Percentiles rank a stretch among this genome's conserved stretches.
Conservation (phyloP, 2,888 invertebrate species). For the Hirtodrosophila histrioides region DNA sequence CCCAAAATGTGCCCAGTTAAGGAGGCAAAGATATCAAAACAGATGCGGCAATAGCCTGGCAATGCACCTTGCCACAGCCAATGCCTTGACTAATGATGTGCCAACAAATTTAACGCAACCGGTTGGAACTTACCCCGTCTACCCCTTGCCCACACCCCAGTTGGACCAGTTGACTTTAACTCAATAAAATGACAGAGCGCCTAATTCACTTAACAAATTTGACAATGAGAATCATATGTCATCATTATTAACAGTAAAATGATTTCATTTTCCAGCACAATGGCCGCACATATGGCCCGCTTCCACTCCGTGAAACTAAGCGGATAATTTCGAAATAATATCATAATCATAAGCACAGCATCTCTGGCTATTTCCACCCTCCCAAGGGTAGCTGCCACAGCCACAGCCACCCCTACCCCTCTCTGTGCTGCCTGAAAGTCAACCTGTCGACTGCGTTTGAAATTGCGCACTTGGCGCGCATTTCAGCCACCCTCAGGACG, state of each 20-base stretch:
- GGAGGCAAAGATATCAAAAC: conserved; percentile 60
- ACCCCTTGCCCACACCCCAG: conserved; percentile 8
- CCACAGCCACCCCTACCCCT: background rate
- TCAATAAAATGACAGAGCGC: conserved; percentile 76
- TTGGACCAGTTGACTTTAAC: conserved; percentile 43
- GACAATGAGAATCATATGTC: conserved; percentile 84
- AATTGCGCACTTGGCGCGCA: conserved; percentile 71
- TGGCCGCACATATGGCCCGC: conserved; percentile 80
- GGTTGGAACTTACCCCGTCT: conserved; percentile 44
- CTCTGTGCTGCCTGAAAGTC: conserved; percentile 61
- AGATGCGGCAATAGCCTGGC: conserved; percentile 55
- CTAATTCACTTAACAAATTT: conserved; percentile 82
- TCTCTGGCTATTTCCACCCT: conserved; percentile 54
- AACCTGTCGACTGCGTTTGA: conserved; percentile 81
- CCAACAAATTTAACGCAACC: conserved; percentile 82
- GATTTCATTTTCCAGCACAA: conserved; percentile 83
- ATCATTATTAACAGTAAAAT: conserved; percentile 84
- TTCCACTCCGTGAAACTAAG: conserved; percentile 75
- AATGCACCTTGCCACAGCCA: conserved; percentile 48
- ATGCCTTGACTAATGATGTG: conserved; percentile 81
- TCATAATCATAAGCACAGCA: conserved; percentile 81
- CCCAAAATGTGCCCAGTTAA: background rate
- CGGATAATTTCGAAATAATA: conserved; percentile 84
- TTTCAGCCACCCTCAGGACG: conserved; percentile 46
- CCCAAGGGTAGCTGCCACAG: conserved; percentile 13